Evolutionary conservation across 92 coral and sea anemone genomes (phyloP).

Genomic region (Epizoanthus ramosus): DNA sequence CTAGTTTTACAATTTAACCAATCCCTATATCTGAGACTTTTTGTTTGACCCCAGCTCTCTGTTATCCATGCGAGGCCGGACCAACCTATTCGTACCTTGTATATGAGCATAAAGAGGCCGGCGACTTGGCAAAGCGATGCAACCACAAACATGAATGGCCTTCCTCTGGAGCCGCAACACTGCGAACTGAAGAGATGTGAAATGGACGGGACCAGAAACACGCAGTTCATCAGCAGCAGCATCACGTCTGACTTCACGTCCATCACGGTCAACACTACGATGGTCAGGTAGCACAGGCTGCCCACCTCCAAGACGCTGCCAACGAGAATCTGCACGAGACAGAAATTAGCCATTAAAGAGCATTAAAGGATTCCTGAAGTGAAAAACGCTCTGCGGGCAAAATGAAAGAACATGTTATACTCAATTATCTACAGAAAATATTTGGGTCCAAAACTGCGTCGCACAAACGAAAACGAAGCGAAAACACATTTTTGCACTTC

Average conservation of each 20-base stretch:
- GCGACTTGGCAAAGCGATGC: slow-evolving; percentile 16
- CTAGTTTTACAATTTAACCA: too few relatives aligned
- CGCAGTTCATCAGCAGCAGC: slow-evolving; percentile 68
- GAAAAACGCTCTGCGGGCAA: too few relatives aligned
- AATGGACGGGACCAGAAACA: slow-evolving; percentile 57
- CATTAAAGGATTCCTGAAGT: too few relatives aligned
- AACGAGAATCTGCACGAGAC: slow-evolving; percentile 49
- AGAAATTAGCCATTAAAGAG: background rate
- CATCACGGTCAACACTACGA: slow-evolving; percentile 56
- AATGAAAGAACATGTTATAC: too few relatives aligned
- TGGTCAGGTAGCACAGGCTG: slow-evolving; percentile 59
- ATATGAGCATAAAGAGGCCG: slow-evolving; percentile 22
- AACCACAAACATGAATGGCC: slow-evolving; percentile 20
- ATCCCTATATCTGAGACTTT: too few relatives aligned
- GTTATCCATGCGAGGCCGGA: too few relatives aligned
- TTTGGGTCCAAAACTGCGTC: too few relatives aligned
- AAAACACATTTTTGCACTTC: too few relatives aligned
- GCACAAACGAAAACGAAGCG: too few relatives aligned
- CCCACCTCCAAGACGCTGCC: slow-evolving; percentile 63
- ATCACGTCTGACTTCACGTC: slow-evolving; percentile 51
- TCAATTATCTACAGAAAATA: too few relatives aligned
- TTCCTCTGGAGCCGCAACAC: slow-evolving; percentile 28
- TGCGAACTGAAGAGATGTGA: slow-evolving; percentile 50
- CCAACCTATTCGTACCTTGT: slow-evolving; percentile 14
- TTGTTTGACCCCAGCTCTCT: too few relatives aligned